Percentiles rank a stretch among this genome's conserved stretches.
phyloP scores from a whole-genome alignment of 2,797 vertebrate species.

The Poecilia wingei region DNA sequence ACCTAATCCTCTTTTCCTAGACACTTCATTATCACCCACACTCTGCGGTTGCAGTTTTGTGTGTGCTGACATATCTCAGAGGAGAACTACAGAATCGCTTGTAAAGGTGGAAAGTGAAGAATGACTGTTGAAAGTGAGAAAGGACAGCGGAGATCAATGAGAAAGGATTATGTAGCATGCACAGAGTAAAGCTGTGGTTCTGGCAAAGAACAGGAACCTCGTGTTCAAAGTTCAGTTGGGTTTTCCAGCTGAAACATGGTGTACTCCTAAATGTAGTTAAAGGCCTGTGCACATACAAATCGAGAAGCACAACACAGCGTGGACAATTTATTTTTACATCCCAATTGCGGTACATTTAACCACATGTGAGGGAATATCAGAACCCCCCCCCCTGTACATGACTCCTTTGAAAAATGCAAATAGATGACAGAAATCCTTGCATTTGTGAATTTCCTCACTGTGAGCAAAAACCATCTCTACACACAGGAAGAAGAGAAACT shows the following conservation, averaged over 20 bases:
- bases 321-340: neutral
- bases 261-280: neutral
- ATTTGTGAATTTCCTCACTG: neutral
- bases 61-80: conserved; percentile 59
- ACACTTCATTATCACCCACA: conserved; percentile 78
- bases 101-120: conserved; percentile 35
- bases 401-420: neutral
- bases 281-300: neutral
- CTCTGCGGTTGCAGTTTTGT: conserved; percentile 46
- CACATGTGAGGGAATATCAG: neutral
- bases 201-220: conserved; percentile 46
- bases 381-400: neutral
- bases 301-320: neutral
- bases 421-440: neutral
- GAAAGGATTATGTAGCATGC: conserved; percentile 20
- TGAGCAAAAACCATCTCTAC: neutral
- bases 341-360: neutral
- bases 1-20: conserved; percentile 74
- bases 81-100: conserved; percentile 47
- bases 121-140: conserved; percentile 20
- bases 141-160: conserved; percentile 42
- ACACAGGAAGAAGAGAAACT: neutral
- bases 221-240: neutral
- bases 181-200: conserved; percentile 39
- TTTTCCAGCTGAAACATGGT: neutral